Evolutionary conservation across 2,888 invertebrate species (phyloP).

Genomic region (Calameuta idolon): DNA sequence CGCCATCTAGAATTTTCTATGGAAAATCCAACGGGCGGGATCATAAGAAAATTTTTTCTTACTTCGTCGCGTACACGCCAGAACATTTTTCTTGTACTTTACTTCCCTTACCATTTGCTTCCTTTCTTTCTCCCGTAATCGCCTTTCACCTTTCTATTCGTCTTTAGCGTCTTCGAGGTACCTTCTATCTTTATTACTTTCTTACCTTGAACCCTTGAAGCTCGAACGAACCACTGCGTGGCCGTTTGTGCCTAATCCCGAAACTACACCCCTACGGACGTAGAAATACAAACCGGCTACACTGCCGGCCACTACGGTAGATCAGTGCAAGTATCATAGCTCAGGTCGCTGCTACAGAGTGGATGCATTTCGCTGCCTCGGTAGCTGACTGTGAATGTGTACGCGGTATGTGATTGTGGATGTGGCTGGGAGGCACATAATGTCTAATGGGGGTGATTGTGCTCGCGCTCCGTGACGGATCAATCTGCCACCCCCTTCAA

Average conservation of each 20-base stretch:
- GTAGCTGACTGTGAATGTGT: constrained; percentile 35
- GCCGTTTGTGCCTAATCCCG: neutral
- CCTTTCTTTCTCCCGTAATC: too few species aligned
- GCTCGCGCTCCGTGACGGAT: constrained; percentile 66
- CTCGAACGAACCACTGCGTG: neutral
- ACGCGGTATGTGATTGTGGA: constrained; percentile 32
- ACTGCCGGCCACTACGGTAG: constrained; percentile 37
- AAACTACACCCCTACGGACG: neutral
- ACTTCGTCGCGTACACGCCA: neutral
- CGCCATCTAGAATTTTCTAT: neutral
- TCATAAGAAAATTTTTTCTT: neutral
- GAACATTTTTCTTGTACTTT: neutral
- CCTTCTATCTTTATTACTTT: neutral
- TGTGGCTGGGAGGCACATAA: constrained; percentile 59
- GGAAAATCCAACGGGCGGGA: neutral
- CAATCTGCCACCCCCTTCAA: constrained; percentile 64
- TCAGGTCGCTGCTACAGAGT: constrained; percentile 38
- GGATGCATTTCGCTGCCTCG: constrained; percentile 55
- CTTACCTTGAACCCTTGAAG: neutral
- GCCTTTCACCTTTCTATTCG: neutral
- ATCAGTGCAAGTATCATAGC: constrained; percentile 60
- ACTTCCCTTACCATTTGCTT: too few species aligned
- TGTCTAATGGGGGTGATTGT: constrained; percentile 67
- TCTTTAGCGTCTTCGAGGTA: neutral
- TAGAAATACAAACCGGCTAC: neutral